Evolutionary conservation across 2,888 invertebrate genomes (phyloP), one percentile per base, ranked within the genome.

Genomic region (Cordilura impudica): DNA sequence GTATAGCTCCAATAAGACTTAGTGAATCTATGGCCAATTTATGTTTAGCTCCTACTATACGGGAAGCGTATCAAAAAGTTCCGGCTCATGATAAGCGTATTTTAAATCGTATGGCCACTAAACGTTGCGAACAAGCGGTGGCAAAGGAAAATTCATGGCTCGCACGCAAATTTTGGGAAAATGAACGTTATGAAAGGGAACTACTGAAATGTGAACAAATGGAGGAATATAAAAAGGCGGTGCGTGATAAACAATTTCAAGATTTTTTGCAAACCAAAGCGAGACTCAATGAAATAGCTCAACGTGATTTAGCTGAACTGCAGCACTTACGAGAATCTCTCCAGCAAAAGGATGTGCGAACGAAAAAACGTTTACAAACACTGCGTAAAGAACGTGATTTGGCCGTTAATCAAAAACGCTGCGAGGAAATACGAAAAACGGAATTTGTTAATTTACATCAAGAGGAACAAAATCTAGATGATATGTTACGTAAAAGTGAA

Each of bases 141-240:
- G 85, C 85, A 16, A 86, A 86, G 63, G 89, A 90, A 73, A 89
- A 89, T 66, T 87, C 90, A 4, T 89, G 88, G 89, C 78, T 89
- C 61, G 90, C 89, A 2, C 84, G 89, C 7, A 89, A 89, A 74
- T 88, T 87, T 76, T 89, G 90, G 89, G 90, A 90, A 77, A 88
- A 89, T 66, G 90, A 90, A 75, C 88, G 88, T 18, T 85, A 87
- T 71, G 88, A 88, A 81, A 85, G 89, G 0, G 86, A 90, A 73
- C 82, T 88, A n/a, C 78, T 88, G 1, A 88, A 88, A 56, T 88
- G 86, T 78, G 87, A 89, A 65, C 89, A 90, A 80, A 84, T 87
- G 83, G 88, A 87, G 71, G 87, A 88, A 65, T 89, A 88, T 67
- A 85, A 87, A 66, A 87, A 86, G 26, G 86, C 87, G 0, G 85